A percentile compares a stretch with the other conserved stretches of the same genome.
These are phyloP conservation scores for Nowickia ferox DNA, from an alignment of 2,888 invertebrate genomes.

Conservation along the genomic window DNA sequence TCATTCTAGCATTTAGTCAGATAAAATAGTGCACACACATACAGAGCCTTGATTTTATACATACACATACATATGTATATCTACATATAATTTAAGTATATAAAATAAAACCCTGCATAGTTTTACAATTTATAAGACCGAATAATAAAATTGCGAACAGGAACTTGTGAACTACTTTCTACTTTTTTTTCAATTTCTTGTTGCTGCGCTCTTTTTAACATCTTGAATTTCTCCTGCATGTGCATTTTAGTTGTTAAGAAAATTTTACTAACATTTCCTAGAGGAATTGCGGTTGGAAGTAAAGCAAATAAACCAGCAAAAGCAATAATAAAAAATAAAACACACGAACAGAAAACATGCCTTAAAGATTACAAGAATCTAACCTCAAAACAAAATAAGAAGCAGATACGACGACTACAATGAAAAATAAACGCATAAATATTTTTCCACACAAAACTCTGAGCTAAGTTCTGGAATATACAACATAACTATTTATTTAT, in stretches of 20 bases:
- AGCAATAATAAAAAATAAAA: constrained; percentile 17
- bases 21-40: neutral
- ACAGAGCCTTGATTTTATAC: neutral
- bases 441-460: constrained; percentile 42
- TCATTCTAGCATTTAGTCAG: neutral
- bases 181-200: constrained; percentile 22
- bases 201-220: neutral
- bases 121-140: constrained; percentile 67
- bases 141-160: constrained; percentile 71
- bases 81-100: constrained; percentile 1
- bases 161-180: constrained; percentile 73
- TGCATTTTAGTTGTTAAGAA: constrained; percentile 64
- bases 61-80: neutral
- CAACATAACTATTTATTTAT: neutral
- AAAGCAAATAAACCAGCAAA: constrained; percentile 26
- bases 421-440: constrained; percentile 50
- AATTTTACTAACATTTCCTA: constrained; percentile 69
- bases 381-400: constrained; percentile 66
- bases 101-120: constrained; percentile 56
- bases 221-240: constrained; percentile 56
- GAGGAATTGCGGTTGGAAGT: constrained; percentile 70
- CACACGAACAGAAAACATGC: constrained; percentile 58
- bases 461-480: neutral
- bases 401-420: constrained; percentile 18
- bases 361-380: constrained; percentile 69